Evolutionary conservation across 2,888 invertebrate species (phyloP).

Genomic region (Oxyteleia sp.): DNA sequence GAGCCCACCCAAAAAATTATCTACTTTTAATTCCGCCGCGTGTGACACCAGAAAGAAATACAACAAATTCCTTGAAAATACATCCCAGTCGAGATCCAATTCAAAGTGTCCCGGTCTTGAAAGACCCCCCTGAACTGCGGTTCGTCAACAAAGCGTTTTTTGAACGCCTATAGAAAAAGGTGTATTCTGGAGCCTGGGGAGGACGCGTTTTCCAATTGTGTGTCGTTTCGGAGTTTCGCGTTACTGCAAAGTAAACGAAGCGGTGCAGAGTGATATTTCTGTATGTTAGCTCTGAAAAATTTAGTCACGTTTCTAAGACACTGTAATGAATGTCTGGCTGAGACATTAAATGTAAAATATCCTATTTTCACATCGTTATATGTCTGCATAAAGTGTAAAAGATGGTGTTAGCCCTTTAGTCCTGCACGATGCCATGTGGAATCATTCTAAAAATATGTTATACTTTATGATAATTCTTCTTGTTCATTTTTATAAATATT

Average conservation of each 20-base stretch:
- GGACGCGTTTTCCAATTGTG: constrained; percentile 13
- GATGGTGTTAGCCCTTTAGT: no score
- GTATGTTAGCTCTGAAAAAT: background rate
- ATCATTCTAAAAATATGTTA: no score
- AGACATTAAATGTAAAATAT: no score
- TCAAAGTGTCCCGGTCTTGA: constrained; percentile 18
- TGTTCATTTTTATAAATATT: no score
- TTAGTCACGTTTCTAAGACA: no score
- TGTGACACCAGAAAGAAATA: constrained; percentile 42
- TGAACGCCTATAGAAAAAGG: constrained; percentile 29
- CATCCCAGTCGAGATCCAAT: constrained; percentile 19
- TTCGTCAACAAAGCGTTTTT: constrained; percentile 38
- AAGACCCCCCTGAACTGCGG: constrained; percentile 54
- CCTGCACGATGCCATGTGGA: no score
- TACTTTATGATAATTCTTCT: no score
- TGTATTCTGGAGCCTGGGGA: constrained; percentile 10
- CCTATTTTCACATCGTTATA: no score
- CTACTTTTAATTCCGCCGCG: constrained; percentile 43
- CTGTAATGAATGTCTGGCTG: background rate
- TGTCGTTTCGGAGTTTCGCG: constrained; percentile 1
- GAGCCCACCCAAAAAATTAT: constrained; percentile 51
- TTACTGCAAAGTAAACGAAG: constrained; percentile 2
- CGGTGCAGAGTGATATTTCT: background rate
- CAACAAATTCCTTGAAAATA: constrained; percentile 60
- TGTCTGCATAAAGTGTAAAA: no score